A percentile compares a stretch with the other conserved stretches of the same genome.
These are phyloP conservation scores for Cataglyphis altisquamis DNA, from an alignment of 2,888 invertebrate species.

Conservation along the genomic window DNA sequence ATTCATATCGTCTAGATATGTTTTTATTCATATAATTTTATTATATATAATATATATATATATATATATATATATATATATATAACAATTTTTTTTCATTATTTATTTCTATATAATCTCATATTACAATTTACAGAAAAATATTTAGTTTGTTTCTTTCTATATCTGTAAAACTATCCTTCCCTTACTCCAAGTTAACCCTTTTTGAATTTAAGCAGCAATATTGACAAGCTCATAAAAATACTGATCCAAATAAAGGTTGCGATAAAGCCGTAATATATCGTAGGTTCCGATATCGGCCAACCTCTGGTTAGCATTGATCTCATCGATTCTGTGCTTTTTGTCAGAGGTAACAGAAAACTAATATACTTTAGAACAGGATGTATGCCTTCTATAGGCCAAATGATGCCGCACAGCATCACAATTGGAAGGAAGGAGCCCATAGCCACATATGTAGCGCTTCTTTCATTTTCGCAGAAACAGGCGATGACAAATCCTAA, in stretches of 20 bases:
- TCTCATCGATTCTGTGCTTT: conserved; percentile 95
- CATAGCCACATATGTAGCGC: conserved; percentile 94
- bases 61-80: no score
- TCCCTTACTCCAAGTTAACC: conserved; percentile 87
- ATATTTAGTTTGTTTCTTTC: conserved; percentile 7
- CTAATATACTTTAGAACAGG: conserved; percentile 90
- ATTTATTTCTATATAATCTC: background rate
- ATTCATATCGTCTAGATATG: no score
- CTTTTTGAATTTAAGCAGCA: conserved; percentile 94
- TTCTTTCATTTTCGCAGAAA: conserved; percentile 93
- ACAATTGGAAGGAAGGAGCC: conserved; percentile 95
- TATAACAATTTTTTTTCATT: background rate
- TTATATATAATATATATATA: background rate
- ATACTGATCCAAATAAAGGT: conserved; percentile 93
- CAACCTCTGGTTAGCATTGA: conserved; percentile 95
- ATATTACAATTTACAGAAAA: conserved; percentile 17
- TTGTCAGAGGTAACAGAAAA: conserved; percentile 93
- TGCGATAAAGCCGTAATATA: conserved; percentile 94
- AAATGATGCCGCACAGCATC: conserved; percentile 95
- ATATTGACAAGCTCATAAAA: conserved; percentile 91
- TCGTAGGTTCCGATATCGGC: conserved; percentile 90
- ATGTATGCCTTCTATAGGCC: conserved; percentile 98
- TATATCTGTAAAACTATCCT: conserved; percentile 3
- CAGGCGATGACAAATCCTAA: conserved; percentile 94
- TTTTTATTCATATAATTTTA: background rate